Evolutionary conservation across 2,888 invertebrate species (phyloP).

Genomic region (Antitype chi): DNA sequence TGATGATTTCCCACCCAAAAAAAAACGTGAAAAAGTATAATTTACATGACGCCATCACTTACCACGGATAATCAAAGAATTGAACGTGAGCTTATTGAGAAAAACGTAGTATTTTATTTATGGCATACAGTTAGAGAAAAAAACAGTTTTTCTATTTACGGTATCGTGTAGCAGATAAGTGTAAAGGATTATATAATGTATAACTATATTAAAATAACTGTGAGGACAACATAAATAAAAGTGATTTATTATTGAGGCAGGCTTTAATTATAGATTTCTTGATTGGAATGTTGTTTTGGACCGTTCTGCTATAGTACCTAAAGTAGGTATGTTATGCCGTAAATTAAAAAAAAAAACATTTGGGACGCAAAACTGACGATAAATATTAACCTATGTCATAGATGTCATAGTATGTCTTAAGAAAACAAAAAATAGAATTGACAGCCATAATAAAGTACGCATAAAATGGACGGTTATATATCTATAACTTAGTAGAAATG

Average conservation of each 20-base stretch:
- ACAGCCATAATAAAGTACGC: constrained; percentile 29
- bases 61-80: too few relatives aligned
- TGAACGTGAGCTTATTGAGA: too few relatives aligned
- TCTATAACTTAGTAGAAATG: constrained; percentile 36
- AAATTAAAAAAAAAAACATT: background rate
- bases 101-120: too few relatives aligned
- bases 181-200: constrained; percentile 20
- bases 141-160: background rate
- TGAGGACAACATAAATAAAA: constrained; percentile 26
- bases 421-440: constrained; percentile 8
- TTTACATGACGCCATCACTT: too few relatives aligned
- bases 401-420: background rate
- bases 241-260: constrained; percentile 48
- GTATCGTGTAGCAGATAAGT: constrained; percentile 7
- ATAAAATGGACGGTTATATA: constrained; percentile 34
- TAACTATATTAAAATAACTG: constrained; percentile 22
- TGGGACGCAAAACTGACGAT: constrained; percentile 2
- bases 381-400: background rate
- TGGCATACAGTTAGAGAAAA: too few relatives aligned
- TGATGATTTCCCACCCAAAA: too few relatives aligned
- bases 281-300: constrained; percentile 33
- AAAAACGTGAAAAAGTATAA: too few relatives aligned
- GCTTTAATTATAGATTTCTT: constrained; percentile 32
- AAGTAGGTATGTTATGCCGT: background rate
- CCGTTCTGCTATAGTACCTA: background rate